These are phyloP conservation scores for Drosophila aff. DNA, from an alignment of 1,140 invertebrate genomes.

Conservation along the genomic window DNA sequence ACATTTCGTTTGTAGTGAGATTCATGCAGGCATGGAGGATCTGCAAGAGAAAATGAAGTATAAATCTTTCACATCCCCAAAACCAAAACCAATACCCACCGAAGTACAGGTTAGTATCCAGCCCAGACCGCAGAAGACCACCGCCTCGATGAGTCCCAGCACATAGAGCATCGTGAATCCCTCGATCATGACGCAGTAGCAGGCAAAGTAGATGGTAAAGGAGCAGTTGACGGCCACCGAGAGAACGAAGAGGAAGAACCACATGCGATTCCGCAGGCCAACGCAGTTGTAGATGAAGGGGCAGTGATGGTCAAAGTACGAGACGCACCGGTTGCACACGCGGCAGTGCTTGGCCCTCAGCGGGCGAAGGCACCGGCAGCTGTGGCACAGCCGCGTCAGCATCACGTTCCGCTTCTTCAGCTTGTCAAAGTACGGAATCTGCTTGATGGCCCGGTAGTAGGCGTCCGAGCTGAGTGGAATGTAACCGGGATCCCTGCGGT, in stretches of 20 bases:
- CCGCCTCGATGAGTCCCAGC: constrained; percentile 92
- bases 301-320: constrained; percentile 97
- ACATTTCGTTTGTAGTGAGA: constrained; percentile 97
- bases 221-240: constrained; percentile 94
- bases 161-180: constrained; percentile 93
- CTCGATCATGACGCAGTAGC: constrained; percentile 93
- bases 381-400: constrained; percentile 94
- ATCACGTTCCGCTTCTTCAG: constrained; percentile 95
- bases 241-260: constrained; percentile 96
- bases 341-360: constrained; percentile 96
- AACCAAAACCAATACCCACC: constrained; percentile 86
- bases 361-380: constrained; percentile 94
- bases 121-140: constrained; percentile 93
- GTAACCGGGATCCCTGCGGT: constrained; percentile 94
- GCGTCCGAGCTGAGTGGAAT: constrained; percentile 94
- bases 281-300: constrained; percentile 98
- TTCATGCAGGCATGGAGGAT: constrained; percentile 95
- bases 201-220: constrained; percentile 94
- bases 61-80: background rate
- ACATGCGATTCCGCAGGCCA: constrained; percentile 93
- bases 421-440: constrained; percentile 95
- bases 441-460: constrained; percentile 94
- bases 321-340: constrained; percentile 95
- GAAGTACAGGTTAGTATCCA: constrained; percentile 95
- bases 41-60: constrained; percentile 85